Evolutionary conservation across 2,113 vertebrate genomes (phyloP).

Genomic region (Siphamia tubifer): DNA sequence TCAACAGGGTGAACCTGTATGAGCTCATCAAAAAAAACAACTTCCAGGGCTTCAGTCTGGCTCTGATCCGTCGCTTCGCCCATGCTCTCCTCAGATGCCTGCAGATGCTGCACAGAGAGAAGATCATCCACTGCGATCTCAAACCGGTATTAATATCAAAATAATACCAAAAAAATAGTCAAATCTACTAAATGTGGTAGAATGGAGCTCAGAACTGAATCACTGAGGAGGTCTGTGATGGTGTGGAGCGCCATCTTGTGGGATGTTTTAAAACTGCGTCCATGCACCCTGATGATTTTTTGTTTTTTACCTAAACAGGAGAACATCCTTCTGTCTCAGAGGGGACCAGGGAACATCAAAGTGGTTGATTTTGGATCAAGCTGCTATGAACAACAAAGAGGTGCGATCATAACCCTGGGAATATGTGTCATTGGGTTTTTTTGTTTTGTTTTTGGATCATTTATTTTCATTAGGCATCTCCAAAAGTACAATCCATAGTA

Average conservation of each 20-base stretch:
- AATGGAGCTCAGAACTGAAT: background rate
- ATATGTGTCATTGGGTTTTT: too few relatives aligned
- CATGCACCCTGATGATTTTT: background rate
- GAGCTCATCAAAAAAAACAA: slow-evolving; percentile 94
- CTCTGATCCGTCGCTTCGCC: slow-evolving; percentile 87
- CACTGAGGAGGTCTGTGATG: background rate
- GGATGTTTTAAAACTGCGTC: background rate
- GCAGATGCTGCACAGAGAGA: slow-evolving; percentile 91
- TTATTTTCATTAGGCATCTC: too few relatives aligned
- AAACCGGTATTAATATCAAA: slow-evolving; percentile 85
- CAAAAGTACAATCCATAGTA: too few relatives aligned
- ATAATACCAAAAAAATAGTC: background rate
- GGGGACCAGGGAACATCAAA: slow-evolving; percentile 91
- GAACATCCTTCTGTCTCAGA: slow-evolving; percentile 90
- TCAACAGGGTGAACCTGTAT: slow-evolving; percentile 88
- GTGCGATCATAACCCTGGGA: slow-evolving; percentile 72
- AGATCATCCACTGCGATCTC: slow-evolving; percentile 95
- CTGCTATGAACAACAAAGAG: slow-evolving; percentile 93
- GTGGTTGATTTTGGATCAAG: slow-evolving; percentile 97
- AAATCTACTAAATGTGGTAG: background rate
- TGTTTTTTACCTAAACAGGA: slow-evolving; percentile 75
- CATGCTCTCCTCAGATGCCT: slow-evolving; percentile 88
- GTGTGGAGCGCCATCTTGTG: slow-evolving; percentile 33
- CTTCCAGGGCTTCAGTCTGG: slow-evolving; percentile 92
- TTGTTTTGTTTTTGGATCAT: too few relatives aligned